Evolutionary conservation across 2,888 invertebrate genomes (phyloP).

Genomic region (Alviniconcha strummeri): DNA sequence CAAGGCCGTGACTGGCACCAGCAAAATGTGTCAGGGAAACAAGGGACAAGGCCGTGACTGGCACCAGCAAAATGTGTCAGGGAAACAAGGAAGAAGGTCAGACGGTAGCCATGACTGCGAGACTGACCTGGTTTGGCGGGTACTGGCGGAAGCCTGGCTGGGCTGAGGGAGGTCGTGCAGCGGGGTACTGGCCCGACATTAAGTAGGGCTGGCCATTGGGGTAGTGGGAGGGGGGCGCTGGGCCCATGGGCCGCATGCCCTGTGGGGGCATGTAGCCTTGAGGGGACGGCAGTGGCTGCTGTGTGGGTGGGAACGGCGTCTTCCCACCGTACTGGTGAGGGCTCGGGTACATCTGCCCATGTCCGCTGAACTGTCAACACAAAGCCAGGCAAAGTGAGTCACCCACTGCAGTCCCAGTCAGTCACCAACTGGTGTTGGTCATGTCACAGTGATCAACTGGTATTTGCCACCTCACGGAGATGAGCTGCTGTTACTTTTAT

Average conservation of each 20-base stretch:
- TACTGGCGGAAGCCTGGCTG: slow-evolving; percentile 52
- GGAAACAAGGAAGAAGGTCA: too few species aligned
- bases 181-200: slow-evolving; percentile 58
- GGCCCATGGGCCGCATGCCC: slow-evolving; percentile 63
- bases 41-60: too few species aligned
- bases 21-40: too few species aligned
- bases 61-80: too few species aligned
- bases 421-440: too few species aligned
- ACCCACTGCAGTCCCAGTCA: too few species aligned
- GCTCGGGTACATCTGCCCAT: slow-evolving; percentile 47
- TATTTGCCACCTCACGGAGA: too few species aligned
- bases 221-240: slow-evolving; percentile 51
- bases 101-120: too few species aligned
- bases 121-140: slow-evolving; percentile 46
- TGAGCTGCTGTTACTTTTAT: too few species aligned
- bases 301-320: slow-evolving; percentile 66
- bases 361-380: slow-evolving; percentile 38
- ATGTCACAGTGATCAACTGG: too few species aligned
- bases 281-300: slow-evolving; percentile 70
- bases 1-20: too few species aligned
- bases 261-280: slow-evolving; percentile 58
- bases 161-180: slow-evolving; percentile 48
- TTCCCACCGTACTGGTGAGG: slow-evolving; percentile 62
- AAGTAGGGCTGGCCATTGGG: slow-evolving; percentile 65
- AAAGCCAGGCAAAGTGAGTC: neutral